Evolutionary conservation across 2,888 invertebrate genomes (phyloP).

Genomic region (Platycheirus albimanus): DNA sequence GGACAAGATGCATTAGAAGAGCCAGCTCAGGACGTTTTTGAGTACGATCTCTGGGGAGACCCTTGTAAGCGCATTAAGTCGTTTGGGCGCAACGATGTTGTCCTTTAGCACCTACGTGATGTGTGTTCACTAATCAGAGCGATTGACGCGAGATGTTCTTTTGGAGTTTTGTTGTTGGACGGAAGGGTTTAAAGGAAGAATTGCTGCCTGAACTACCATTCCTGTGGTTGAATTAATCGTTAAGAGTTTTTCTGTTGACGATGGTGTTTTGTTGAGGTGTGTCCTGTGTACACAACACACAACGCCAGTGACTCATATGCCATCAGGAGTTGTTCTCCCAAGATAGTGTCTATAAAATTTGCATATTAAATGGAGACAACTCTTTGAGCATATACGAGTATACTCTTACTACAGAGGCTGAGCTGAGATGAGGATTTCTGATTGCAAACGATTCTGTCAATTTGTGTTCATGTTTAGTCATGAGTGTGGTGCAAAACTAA

Average conservation of each 20-base stretch:
- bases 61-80: slow-evolving; percentile 73
- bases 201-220: not conserved
- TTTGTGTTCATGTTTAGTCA: slow-evolving; percentile 70
- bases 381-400: no score
- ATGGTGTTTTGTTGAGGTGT: slow-evolving; percentile 59
- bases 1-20: slow-evolving; percentile 56
- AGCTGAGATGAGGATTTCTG: slow-evolving; percentile 59
- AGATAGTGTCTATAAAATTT: slow-evolving; percentile 59
- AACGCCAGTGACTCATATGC: slow-evolving; percentile 50
- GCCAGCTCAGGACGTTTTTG: not conserved
- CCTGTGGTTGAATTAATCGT: slow-evolving; percentile 63
- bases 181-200: slow-evolving; percentile 2
- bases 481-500: slow-evolving; percentile 13
- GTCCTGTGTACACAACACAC: slow-evolving; percentile 56
- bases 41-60: slow-evolving; percentile 54
- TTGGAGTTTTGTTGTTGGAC: slow-evolving; percentile 21
- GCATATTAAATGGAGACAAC: slow-evolving; percentile 74
- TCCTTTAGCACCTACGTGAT: slow-evolving; percentile 74
- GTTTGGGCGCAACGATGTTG: slow-evolving; percentile 73
- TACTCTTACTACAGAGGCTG: slow-evolving; percentile 40
- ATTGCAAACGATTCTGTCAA: slow-evolving; percentile 72
- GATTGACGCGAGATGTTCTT: slow-evolving; percentile 65
- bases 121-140: slow-evolving; percentile 74
- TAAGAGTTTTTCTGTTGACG: slow-evolving; percentile 36
- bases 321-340: slow-evolving; percentile 23